A percentile compares a stretch with the other conserved stretches of the same genome.
These are phyloP conservation scores for Poecilobothrus nobilitatus DNA, from an alignment of 2,888 invertebrate genomes.

Conservation along the genomic window DNA sequence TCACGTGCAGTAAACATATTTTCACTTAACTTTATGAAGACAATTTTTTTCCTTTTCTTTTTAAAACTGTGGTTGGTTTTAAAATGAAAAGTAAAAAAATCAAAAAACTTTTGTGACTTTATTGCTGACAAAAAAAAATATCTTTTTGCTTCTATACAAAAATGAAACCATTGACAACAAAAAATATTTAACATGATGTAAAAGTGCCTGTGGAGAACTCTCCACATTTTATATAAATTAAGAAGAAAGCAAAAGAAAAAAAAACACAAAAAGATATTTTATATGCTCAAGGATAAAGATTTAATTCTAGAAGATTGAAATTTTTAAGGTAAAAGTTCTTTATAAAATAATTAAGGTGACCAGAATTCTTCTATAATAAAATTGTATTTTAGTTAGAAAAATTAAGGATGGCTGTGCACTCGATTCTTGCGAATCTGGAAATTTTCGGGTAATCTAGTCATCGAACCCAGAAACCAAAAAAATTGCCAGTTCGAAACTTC, in stretches of 20 bases:
- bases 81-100: neutral
- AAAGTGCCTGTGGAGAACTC: neutral
- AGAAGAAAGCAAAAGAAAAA: neutral
- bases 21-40: neutral
- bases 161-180: neutral
- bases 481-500: no score
- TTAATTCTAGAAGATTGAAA: neutral
- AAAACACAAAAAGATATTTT: neutral
- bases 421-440: no score
- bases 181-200: neutral
- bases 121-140: neutral
- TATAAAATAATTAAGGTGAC: neutral
- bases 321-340: neutral
- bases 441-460: no score
- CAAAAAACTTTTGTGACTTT: constrained; percentile 1
- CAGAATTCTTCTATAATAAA: neutral
- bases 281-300: neutral
- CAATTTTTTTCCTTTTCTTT: neutral
- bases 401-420: no score
- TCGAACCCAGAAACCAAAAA: no score
- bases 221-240: neutral
- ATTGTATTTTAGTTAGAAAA: no score
- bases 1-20: constrained; percentile 4
- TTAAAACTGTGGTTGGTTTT: no score
- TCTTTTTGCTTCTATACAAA: no score